phyloP scores from a whole-genome alignment of 2,888 invertebrate species.

The Lepidocyrtoides sp. region DNA sequence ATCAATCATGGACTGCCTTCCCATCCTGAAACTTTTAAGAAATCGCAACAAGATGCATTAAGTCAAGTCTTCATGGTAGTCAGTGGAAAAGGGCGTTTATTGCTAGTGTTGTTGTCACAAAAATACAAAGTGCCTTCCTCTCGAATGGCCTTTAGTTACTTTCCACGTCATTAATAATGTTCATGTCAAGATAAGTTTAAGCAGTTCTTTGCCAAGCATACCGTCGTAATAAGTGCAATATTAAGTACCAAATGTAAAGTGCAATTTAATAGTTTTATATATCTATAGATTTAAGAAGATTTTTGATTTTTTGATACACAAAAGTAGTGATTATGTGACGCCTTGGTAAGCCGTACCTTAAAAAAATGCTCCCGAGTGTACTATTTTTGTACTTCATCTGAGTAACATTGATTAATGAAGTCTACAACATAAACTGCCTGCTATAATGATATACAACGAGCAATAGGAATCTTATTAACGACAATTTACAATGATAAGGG shows the following conservation, averaged over 20 bases:
- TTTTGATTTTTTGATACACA: conserved; percentile 58
- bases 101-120: conserved; percentile 61
- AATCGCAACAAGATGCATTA: conserved; percentile 77
- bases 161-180: conserved; percentile 50
- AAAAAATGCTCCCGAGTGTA: conserved; percentile 67
- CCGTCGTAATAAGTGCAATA: conserved; percentile 78
- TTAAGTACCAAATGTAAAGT: conserved; percentile 81
- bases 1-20: conserved; percentile 78
- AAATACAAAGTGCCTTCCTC: conserved; percentile 13
- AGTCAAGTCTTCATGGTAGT: conserved; percentile 81
- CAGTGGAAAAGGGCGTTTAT: conserved; percentile 65
- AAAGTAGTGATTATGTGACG: conserved; percentile 56
- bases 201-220: conserved; percentile 74
- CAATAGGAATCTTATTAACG: conserved; percentile 20
- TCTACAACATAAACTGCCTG: conserved; percentile 14
- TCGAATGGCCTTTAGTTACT: conserved; percentile 9
- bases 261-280: conserved; percentile 75
- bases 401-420: conserved; percentile 1
- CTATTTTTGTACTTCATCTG: conserved; percentile 76
- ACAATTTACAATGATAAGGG: neutral
- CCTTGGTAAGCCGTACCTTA: conserved; percentile 63
- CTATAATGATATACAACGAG: conserved; percentile 19
- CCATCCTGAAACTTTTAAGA: conserved; percentile 75
- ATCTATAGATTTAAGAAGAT: conserved; percentile 32
- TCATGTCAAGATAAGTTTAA: conserved; percentile 48